Evolutionary conservation across 2,113 vertebrate species (phyloP).

Genomic region (Petroica traversi): DNA sequence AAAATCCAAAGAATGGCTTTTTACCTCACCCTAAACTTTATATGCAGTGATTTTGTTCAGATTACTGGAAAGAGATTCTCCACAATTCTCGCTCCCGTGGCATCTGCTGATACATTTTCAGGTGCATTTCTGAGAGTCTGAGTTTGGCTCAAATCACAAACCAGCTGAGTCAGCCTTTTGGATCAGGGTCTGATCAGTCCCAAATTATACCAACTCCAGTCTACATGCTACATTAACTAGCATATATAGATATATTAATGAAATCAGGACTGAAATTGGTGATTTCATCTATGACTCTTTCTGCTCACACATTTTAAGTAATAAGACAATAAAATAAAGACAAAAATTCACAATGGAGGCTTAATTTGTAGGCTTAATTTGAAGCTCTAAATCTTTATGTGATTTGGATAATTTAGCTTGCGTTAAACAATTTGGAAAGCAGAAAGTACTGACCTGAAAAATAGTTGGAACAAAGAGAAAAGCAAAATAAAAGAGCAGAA

Average conservation of each 20-base stretch:
- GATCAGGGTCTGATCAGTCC: background rate
- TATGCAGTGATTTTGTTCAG: background rate
- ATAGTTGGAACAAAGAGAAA: background rate
- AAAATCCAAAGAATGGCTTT: background rate
- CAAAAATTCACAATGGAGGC: background rate
- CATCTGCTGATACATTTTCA: background rate
- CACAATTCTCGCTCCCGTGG: background rate
- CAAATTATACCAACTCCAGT: background rate
- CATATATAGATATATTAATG: background rate
- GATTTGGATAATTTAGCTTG: background rate
- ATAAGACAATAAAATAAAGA: background rate
- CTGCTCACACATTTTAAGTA: background rate
- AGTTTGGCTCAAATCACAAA: background rate
- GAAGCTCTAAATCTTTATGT: background rate
- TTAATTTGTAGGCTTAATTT: background rate
- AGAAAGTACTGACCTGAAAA: background rate
- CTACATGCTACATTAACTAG: background rate
- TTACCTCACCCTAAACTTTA: background rate
- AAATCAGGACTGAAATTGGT: background rate
- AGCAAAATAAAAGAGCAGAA: background rate
- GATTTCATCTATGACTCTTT: background rate
- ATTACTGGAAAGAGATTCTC: background rate
- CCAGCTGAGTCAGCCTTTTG: background rate
- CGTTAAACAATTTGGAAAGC: slow-evolving; percentile 22
- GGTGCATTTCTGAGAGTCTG: background rate